phyloP scores from a whole-genome alignment of 2,797 vertebrate genomes.

The Emys orbicularis region DNA sequence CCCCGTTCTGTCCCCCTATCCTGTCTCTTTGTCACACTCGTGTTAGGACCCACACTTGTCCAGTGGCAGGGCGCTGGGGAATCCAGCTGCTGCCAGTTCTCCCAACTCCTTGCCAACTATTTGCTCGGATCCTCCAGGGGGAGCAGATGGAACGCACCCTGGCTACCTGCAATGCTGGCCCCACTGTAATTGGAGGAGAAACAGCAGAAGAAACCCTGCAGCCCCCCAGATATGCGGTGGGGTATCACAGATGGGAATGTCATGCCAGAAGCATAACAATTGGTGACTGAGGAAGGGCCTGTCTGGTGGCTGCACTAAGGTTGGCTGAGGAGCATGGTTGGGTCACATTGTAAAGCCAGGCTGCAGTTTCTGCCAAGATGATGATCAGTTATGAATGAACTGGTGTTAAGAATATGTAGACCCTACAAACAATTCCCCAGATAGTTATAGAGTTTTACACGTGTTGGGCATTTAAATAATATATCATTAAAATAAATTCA shows the following conservation, averaged over 20 bases:
- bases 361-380: not conserved
- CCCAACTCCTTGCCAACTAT: not conserved
- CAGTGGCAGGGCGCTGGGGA: not conserved
- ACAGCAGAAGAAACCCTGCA: not conserved
- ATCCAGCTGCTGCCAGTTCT: not conserved
- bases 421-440: not conserved
- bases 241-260: not conserved
- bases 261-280: accelerated
- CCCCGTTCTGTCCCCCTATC: no score
- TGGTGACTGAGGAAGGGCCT: not conserved
- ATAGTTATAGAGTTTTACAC: no score
- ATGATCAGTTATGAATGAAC: not conserved
- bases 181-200: not conserved
- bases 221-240: accelerated
- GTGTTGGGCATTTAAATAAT: not conserved
- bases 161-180: accelerated
- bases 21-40: no score
- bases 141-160: accelerated
- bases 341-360: not conserved
- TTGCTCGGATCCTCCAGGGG: not conserved
- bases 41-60: no score
- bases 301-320: not conserved
- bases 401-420: not conserved
- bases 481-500: not conserved
- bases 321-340: not conserved